Evolutionary conservation across 2,888 invertebrate genomes (phyloP).

Genomic region (Limnephilus auricula): DNA sequence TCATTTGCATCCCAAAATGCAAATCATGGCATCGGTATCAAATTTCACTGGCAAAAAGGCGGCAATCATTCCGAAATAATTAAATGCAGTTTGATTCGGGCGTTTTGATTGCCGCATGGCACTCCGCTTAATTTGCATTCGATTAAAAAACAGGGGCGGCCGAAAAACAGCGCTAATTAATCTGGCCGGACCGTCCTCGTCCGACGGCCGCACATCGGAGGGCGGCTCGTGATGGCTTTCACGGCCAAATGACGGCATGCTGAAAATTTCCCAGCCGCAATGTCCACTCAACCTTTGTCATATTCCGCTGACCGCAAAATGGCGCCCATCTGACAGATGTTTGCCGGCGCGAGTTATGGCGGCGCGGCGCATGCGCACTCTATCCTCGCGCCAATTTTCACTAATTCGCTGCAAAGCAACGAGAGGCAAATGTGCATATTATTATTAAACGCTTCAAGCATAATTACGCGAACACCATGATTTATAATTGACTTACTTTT

Average conservation of each 20-base stretch:
- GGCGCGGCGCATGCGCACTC: constrained; percentile 27
- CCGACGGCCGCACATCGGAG: neutral
- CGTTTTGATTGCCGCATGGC: constrained; percentile 8
- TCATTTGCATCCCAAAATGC: neutral
- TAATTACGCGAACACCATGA: constrained; percentile 52
- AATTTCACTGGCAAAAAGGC: neutral
- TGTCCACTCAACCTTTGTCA: constrained; percentile 42
- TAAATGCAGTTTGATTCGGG: neutral
- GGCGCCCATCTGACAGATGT: constrained; percentile 55
- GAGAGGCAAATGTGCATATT: constrained; percentile 23
- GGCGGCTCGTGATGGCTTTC: neutral
- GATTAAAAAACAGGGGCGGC: constrained; percentile 5
- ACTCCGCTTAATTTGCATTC: constrained; percentile 29
- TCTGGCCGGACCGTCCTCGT: neutral
- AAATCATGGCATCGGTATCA: neutral
- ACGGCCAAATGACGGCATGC: neutral
- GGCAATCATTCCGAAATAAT: constrained; percentile 4
- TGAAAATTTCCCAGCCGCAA: constrained; percentile 28
- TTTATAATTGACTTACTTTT: constrained; percentile 50
- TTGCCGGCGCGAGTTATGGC: constrained; percentile 34
- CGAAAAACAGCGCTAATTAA: constrained; percentile 33
- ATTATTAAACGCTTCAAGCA: constrained; percentile 52
- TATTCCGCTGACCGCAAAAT: constrained; percentile 50
- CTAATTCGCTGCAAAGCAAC: constrained; percentile 56
- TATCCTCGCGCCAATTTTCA: constrained; percentile 57